These are phyloP conservation scores for Chamaedrilus cognettii DNA, from an alignment of 2,888 invertebrate species.

Conservation along the genomic window DNA sequence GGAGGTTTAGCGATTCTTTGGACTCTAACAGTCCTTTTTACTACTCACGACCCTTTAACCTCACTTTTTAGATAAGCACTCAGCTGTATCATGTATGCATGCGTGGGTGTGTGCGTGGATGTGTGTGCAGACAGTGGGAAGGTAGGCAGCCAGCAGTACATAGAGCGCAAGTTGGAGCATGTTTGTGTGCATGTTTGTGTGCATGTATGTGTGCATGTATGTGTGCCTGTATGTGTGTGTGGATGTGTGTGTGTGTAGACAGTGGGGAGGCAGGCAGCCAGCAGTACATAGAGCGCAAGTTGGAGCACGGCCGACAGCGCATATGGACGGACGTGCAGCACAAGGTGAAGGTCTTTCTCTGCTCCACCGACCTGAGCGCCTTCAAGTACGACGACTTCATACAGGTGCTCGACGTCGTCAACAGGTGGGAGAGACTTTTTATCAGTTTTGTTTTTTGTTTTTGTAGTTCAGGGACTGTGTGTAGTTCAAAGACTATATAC, in stretches of 20 bases:
- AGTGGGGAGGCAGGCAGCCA: slow-evolving; percentile 58
- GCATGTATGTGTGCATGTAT: slow-evolving; percentile 75
- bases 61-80: no score
- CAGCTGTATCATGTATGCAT: no score
- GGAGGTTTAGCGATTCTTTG: no score
- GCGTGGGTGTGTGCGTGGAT: no score
- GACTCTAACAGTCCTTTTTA: no score
- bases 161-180: slow-evolving; percentile 84
- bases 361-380: slow-evolving; percentile 77
- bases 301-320: slow-evolving; percentile 81
- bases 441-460: no score
- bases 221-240: no score
- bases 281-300: slow-evolving; percentile 79
- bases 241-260: not conserved
- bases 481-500: no score
- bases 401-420: slow-evolving; percentile 82
- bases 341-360: slow-evolving; percentile 74
- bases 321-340: slow-evolving; percentile 95
- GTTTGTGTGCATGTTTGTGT: slow-evolving; percentile 88
- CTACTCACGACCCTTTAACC: no score
- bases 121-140: not conserved
- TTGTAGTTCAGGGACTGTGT: no score
- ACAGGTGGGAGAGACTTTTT: slow-evolving; percentile 69
- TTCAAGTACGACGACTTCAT: slow-evolving; percentile 95
- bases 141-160: slow-evolving; percentile 66